Percentiles rank a stretch among this genome's conserved stretches.
phyloP scores from a whole-genome alignment of 2,888 invertebrate genomes.

The Drosophila neoperkinsi region DNA sequence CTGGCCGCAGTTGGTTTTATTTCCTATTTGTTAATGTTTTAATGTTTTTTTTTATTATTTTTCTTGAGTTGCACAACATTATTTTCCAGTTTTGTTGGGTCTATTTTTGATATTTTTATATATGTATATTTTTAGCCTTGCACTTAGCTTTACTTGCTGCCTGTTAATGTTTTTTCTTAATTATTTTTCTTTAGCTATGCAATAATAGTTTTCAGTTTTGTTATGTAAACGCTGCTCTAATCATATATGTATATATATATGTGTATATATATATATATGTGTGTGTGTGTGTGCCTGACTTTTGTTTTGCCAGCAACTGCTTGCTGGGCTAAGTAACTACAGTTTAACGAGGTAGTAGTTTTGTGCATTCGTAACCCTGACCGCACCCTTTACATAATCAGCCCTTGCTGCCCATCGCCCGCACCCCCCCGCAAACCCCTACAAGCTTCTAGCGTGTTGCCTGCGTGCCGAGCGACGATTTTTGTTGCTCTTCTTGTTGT shows the following conservation, averaged over 20 bases:
- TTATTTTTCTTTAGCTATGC: neutral
- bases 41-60: neutral
- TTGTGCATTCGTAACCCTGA: conserved; percentile 49
- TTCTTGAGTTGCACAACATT: neutral
- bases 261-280: neutral
- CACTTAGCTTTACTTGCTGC: neutral
- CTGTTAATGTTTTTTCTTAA: neutral
- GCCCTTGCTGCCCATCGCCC: neutral
- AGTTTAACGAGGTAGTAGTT: conserved; percentile 16
- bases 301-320: neutral
- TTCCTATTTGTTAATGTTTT: conserved; percentile 4
- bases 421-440: neutral
- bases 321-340: conserved; percentile 10
- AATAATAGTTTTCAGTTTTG: neutral
- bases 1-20: neutral
- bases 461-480: conserved; percentile 69
- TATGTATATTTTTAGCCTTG: neutral
- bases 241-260: neutral
- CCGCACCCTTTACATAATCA: conserved; percentile 55
- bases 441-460: conserved; percentile 35
- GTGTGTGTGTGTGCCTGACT: neutral
- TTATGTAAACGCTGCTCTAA: neutral
- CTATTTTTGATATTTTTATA: conserved; percentile 2
- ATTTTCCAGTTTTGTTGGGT: neutral
- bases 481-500: conserved; percentile 22